Evolutionary conservation across 2,888 invertebrate species (phyloP), one percentile per base, ranked within the genome.

Genomic region (Dioctria rufipes): DNA sequence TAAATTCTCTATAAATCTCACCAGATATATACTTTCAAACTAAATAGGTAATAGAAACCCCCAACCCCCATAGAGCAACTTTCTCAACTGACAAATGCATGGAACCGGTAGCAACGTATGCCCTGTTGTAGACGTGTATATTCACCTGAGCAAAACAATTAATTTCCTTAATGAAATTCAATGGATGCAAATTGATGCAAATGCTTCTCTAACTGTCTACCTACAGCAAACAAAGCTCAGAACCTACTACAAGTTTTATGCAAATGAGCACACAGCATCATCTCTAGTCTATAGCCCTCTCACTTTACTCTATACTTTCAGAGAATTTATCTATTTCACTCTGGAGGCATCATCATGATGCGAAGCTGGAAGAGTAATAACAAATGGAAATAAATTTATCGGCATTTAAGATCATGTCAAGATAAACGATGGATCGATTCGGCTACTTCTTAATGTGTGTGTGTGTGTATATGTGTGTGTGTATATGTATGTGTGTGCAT

Each of bases 341-440:
- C 65, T 54, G 40, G 42, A 78, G 40, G 66, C 25, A 25, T 25
- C 25, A 25, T 25, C 25, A 25, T 25, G 25, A 25, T 25, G 25
- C 25, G 25, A 2, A 25, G 25, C 25, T 25, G 25, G 25, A 25
- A 25, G 65, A 78, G 78, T 65, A 78, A 78, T 78, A 78, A 79
- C 79, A 79, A 69, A 67, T 60, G 83, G 83, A 83, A 84, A 84
- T 84, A 84, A 84, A 84, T 84, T 84, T 82, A 84, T 84, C 83
- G 84, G 82, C 82, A 84, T 83, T 83, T 85, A 84, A 85, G 86
- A 86, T 86, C 85, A 86, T 86, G 85, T 85, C 85, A 84, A 85
- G 86, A 86, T 86, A 85, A 86, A 85, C 85, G 85, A 85, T 85
- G 85, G 85, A 85, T 85, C 84, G 85, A 78, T 78, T 78, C 78